phyloP scores from a whole-genome alignment of 2,113 vertebrate species.

The Hoplias malabaricus region DNA sequence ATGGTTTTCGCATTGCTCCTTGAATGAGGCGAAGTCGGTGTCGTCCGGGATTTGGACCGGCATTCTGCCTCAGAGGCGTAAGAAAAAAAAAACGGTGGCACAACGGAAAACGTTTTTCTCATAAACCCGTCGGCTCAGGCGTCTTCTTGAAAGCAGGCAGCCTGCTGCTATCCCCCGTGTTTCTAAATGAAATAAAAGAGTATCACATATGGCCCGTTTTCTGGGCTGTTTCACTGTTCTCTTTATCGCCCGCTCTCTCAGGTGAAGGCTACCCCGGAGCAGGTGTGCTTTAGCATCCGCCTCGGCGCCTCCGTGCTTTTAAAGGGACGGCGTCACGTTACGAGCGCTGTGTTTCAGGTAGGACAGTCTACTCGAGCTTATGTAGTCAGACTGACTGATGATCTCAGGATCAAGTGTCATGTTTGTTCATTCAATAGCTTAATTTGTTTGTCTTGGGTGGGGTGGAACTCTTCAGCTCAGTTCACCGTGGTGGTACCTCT shows the following conservation, averaged over 20 bases:
- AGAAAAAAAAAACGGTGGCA: slow-evolving; percentile 12
- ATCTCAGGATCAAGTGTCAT: slow-evolving; percentile 55
- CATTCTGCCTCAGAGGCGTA: slow-evolving; percentile 59
- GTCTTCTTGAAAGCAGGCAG: neutral
- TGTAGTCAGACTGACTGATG: slow-evolving; percentile 55
- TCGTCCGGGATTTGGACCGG: slow-evolving; percentile 83
- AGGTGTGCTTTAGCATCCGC: slow-evolving; percentile 51
- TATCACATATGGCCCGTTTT: neutral
- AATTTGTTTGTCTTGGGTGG: slow-evolving; percentile 38
- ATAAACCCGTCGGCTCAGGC: slow-evolving; percentile 11
- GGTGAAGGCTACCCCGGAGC: slow-evolving; percentile 23
- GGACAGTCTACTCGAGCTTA: slow-evolving; percentile 43
- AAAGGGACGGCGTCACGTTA: slow-evolving; percentile 57
- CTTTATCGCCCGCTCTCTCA: neutral
- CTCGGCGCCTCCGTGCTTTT: slow-evolving; percentile 11
- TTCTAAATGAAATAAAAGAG: neutral
- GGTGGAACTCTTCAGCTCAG: neutral
- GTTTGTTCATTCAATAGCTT: slow-evolving; percentile 42
- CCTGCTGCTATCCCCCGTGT: neutral
- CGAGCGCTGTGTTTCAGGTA: slow-evolving; percentile 49
- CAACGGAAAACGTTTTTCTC: slow-evolving; percentile 2
- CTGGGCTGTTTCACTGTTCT: neutral
- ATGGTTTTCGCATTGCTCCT: slow-evolving; percentile 74
- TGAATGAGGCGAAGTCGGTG: slow-evolving; percentile 82
- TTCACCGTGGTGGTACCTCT: neutral